Conservation (phyloP, 2,113 vertebrate species). For the Ammospiza nelsoni region DNA sequence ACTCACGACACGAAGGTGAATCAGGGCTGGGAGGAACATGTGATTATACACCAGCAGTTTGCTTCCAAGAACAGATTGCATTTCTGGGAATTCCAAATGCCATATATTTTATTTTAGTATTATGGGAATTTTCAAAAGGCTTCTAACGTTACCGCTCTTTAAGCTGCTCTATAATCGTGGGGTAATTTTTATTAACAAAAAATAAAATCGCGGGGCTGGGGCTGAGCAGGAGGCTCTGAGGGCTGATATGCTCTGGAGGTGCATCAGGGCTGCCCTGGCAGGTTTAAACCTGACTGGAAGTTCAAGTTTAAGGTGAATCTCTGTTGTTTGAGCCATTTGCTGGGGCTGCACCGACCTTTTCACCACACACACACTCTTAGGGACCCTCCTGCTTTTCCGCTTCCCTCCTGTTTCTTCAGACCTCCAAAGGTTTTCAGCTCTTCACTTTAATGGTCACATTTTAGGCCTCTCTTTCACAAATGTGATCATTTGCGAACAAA, state of each 20-base stretch:
- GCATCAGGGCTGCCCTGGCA: slow-evolving; percentile 37
- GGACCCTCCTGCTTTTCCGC: neutral
- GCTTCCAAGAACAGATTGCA: slow-evolving; percentile 65
- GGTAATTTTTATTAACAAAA: slow-evolving; percentile 74
- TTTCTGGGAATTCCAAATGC: slow-evolving; percentile 66
- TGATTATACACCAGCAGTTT: slow-evolving; percentile 32
- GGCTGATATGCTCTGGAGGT: slow-evolving; percentile 41
- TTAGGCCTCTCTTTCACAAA: too few relatives aligned
- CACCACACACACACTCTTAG: neutral
- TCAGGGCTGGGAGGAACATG: slow-evolving; percentile 35
- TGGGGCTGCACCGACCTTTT: neutral
- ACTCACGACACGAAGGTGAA: slow-evolving; percentile 50
- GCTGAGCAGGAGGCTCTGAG: slow-evolving; percentile 53
- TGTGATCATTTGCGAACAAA: slow-evolving; percentile 24
- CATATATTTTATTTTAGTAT: slow-evolving; percentile 61
- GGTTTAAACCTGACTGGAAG: neutral
- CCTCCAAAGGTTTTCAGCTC: neutral
- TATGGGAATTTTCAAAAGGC: slow-evolving; percentile 65
- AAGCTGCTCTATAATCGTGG: slow-evolving; percentile 61
- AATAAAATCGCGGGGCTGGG: neutral
- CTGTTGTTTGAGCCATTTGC: slow-evolving; percentile 21
- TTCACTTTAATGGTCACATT: fast-evolving
- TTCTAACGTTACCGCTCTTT: slow-evolving; percentile 68
- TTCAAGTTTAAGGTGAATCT: slow-evolving; percentile 1
- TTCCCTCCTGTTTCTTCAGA: neutral